These are phyloP conservation scores for Discoglossus pictus DNA, from an alignment of 2,797 vertebrate species.

Conservation along the genomic window DNA sequence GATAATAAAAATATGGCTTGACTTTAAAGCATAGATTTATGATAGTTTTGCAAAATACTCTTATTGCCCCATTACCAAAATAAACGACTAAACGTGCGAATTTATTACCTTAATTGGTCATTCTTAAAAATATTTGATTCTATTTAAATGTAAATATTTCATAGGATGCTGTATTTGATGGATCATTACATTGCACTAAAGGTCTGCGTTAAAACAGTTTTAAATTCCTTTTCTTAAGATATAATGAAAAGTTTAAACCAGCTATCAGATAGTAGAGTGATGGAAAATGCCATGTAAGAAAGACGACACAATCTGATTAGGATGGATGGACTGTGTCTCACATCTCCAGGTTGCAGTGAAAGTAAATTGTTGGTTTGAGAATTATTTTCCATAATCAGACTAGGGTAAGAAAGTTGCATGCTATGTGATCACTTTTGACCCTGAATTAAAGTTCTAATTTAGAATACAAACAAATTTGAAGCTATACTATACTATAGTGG, in stretches of 20 bases:
- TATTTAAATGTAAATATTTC: too few species aligned
- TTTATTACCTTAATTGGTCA: too few species aligned
- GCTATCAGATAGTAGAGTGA: constrained; percentile 31
- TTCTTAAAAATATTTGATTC: too few species aligned
- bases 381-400: constrained; percentile 2
- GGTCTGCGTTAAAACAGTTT: constrained; percentile 31
- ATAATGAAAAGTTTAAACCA: constrained; percentile 34
- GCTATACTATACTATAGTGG: too few species aligned
- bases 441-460: constrained; percentile 7
- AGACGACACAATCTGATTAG: constrained; percentile 32
- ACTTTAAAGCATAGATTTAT: too few species aligned
- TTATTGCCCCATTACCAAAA: too few species aligned
- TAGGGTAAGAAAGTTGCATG: not conserved
- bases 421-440: not conserved
- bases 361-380: constrained; percentile 10
- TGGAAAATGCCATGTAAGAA: constrained; percentile 20
- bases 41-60: too few species aligned
- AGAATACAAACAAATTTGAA: too few species aligned
- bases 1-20: too few species aligned
- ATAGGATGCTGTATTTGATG: constrained; percentile 15
- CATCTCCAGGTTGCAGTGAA: not conserved
- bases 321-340: constrained; percentile 9
- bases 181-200: constrained; percentile 27
- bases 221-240: constrained; percentile 28
- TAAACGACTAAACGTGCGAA: too few species aligned